Base-by-base conservation (phyloP, 2,113 vertebrate species). In the Cavia porcellus region DNA sequence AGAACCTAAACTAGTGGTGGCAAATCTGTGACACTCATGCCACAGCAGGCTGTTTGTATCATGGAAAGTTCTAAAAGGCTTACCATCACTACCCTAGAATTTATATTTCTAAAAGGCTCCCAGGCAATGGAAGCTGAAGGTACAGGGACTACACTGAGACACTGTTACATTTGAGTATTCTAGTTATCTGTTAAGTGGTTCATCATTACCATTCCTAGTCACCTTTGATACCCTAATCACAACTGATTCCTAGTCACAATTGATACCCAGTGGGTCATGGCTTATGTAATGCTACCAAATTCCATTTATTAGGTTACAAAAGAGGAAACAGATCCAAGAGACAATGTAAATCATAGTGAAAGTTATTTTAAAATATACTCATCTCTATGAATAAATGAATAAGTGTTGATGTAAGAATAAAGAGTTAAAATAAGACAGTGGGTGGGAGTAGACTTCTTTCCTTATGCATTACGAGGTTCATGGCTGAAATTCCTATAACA, bases 291-390 rank as follows among this genome's bases (percentile, higher is more conserved):
- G 5, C 1, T 45, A 12, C 55, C 7, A 77, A 57, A 66, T 11
- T 42, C 28, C 66, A 84, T 62, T 74, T 74, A 38, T 74, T 74
- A 74, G 32, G 70, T 4, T 1, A 20, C n/a, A 17, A 6, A 22
- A 38, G 7, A 74, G n/a, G 22, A 74, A 74, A 74, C n/a, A 38
- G n/a, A 42, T 74, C 70, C n/a, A 42, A 74, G n/a, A 22, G n/a
- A 42, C 11, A 74, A 42, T 22, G 8, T 17, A 87, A 96, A 75
- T 82, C 64, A 79, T 89, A 92, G 17, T 50, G 30, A 94, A 92
- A 94, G 86, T 15, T 9, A 72, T 81, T 90, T 77, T 1, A 72
- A 83, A 86, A 86, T 5, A 32, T 64, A 95, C 42, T 64, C 38
- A 70, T 77, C 45, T 45, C 80, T 66, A 20, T n/a, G 28, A 85